phyloP scores from a whole-genome alignment of 2,888 invertebrate species.

The Nomada fabriciana region DNA sequence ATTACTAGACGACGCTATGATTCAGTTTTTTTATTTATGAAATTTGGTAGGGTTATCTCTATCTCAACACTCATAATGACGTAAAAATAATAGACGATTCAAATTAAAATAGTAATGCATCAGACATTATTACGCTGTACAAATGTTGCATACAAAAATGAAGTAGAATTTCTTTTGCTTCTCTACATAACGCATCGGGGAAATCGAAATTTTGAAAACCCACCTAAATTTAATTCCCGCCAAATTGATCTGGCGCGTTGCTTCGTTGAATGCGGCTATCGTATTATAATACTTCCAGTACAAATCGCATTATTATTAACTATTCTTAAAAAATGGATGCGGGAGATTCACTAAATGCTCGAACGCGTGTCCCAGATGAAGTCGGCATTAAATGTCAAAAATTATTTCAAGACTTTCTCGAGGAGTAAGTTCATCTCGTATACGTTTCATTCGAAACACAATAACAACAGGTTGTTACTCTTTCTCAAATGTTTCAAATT shows the following conservation, averaged over 20 bases:
- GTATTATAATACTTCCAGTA: slow-evolving; percentile 18
- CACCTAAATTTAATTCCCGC: slow-evolving; percentile 60
- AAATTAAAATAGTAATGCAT: not conserved
- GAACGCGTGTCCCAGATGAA: slow-evolving; percentile 93
- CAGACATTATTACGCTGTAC: not conserved
- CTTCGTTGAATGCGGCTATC: not conserved
- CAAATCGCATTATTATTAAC: slow-evolving; percentile 20
- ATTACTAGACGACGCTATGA: not conserved
- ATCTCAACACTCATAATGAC: not conserved
- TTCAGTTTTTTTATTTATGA: not conserved
- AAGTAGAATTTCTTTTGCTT: not conserved
- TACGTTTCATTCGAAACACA: not conserved
- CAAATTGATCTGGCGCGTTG: slow-evolving; percentile 40
- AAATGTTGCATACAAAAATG: not conserved
- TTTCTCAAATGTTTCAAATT: slow-evolving; percentile 18
- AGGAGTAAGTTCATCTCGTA: slow-evolving; percentile 88
- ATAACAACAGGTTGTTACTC: not conserved
- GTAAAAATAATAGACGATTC: not conserved
- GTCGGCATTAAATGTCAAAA: slow-evolving; percentile 97
- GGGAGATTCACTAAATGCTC: slow-evolving; percentile 90
- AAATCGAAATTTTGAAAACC: slow-evolving; percentile 27
- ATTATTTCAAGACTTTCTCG: slow-evolving; percentile 97
- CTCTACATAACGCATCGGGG: not conserved
- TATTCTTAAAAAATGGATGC: slow-evolving; percentile 89
- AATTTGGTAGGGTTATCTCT: not conserved